phyloP scores from a whole-genome alignment of 1,140 invertebrate species.

The Apocrypta bakeri region DNA sequence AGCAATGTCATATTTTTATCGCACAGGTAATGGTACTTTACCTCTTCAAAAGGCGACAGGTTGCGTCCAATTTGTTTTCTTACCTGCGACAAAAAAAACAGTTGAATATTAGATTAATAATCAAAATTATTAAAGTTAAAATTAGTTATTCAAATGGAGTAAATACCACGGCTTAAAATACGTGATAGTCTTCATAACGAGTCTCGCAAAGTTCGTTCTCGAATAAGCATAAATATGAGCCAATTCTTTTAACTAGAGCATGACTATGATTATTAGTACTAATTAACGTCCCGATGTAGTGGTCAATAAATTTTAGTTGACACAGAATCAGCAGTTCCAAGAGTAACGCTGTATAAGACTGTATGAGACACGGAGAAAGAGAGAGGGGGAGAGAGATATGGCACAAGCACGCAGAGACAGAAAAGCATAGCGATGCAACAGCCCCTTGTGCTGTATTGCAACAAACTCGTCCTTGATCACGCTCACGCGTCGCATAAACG shows the following conservation, averaged over 20 bases:
- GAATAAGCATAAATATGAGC: conserved; percentile 6
- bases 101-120: conserved; percentile 33
- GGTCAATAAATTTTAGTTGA: conserved; percentile 73
- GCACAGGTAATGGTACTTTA: conserved; percentile 28
- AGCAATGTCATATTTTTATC: neutral
- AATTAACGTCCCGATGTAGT: conserved; percentile 70
- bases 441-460: neutral
- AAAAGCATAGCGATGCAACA: neutral
- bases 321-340: conserved; percentile 72
- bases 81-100: conserved; percentile 41
- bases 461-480: conserved; percentile 40
- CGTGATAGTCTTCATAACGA: neutral
- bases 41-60: conserved; percentile 1
- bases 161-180: neutral
- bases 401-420: conserved; percentile 55
- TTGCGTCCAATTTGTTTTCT: conserved; percentile 1
- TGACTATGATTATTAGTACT: conserved; percentile 69
- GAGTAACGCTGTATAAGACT: conserved; percentile 53
- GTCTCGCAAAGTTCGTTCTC: neutral
- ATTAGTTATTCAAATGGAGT: neutral
- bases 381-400: conserved; percentile 33
- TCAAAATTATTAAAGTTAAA: neutral
- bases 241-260: conserved; percentile 67
- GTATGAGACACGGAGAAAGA: no score
- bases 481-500: conserved; percentile 37